A percentile compares a stretch with the other conserved stretches of the same genome.
These are phyloP conservation scores for Actinemys pallida DNA, from an alignment of 2,113 vertebrate genomes.

Conservation along the genomic window DNA sequence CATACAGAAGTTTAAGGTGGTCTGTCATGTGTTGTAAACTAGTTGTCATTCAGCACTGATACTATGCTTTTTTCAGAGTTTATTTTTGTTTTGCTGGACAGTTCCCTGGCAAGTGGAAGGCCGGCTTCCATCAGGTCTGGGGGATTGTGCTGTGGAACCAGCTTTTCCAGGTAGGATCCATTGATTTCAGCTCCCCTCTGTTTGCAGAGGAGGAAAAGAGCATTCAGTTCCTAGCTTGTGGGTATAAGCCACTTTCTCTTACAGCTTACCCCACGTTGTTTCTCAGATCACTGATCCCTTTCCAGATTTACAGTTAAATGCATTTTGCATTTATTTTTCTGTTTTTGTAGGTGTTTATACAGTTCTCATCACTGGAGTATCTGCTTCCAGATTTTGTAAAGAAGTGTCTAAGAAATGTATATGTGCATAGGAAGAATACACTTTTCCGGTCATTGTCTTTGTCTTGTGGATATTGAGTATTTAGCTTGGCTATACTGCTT, in stretches of 20 bases:
- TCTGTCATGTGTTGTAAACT: not conserved
- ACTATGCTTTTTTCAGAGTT: not conserved
- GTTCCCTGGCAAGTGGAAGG: not conserved
- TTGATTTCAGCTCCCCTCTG: accelerated
- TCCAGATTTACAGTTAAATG: not conserved
- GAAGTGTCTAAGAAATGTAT: not conserved
- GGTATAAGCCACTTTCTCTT: not conserved
- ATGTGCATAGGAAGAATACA: not conserved
- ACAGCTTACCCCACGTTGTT: accelerated
- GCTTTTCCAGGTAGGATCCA: accelerated
- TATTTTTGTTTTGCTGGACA: conserved; percentile 40
- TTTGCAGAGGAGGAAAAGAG: not conserved
- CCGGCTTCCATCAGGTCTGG: not conserved
- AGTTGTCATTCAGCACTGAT: not conserved
- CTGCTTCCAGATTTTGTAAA: not conserved
- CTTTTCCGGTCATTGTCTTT: not conserved
- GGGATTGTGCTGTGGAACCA: accelerated
- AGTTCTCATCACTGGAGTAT: accelerated
- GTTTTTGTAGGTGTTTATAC: not conserved
- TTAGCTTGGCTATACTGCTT: not conserved
- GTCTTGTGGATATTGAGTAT: accelerated
- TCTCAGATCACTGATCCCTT: not conserved
- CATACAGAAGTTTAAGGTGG: not conserved
- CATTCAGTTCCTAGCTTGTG: not conserved
- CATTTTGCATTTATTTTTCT: not conserved